phyloP scores from a whole-genome alignment of 2,113 vertebrate genomes.

The Mesoclemmys tuberculata region DNA sequence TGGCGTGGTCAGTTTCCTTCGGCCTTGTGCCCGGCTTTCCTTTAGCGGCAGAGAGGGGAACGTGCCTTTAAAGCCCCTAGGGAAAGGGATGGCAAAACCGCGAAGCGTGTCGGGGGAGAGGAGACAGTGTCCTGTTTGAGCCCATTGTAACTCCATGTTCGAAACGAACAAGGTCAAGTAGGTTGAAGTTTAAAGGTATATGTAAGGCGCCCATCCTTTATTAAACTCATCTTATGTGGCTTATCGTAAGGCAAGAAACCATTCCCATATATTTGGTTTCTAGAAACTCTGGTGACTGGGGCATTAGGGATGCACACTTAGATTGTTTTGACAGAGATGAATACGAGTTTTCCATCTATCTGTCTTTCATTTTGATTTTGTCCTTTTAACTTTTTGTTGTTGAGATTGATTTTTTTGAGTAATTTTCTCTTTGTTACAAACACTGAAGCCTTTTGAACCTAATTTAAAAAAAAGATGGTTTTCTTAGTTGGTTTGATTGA shows the following conservation, averaged over 20 bases:
- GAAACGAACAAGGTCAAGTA: background rate
- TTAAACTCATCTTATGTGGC: background rate
- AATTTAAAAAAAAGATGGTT: conserved; percentile 24
- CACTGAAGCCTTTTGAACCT: conserved; percentile 34
- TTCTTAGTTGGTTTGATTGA: conserved; percentile 39
- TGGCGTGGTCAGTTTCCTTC: accelerated
- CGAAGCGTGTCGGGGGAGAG: background rate
- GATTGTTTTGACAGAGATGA: conserved; percentile 6
- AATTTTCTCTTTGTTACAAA: conserved; percentile 26
- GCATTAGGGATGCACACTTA: background rate
- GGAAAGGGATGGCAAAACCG: background rate
- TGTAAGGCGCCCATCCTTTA: background rate
- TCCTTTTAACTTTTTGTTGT: background rate
- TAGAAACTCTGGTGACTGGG: background rate
- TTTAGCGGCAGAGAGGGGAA: background rate
- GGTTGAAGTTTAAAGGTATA: background rate
- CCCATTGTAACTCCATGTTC: background rate
- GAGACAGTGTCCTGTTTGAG: background rate
- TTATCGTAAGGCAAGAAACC: conserved; percentile 2
- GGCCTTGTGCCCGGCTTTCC: accelerated
- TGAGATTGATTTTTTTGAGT: conserved; percentile 29
- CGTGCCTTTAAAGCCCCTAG: background rate
- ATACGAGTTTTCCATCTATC: background rate
- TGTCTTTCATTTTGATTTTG: background rate
- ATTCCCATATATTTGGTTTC: background rate